A percentile compares a stretch with the other conserved stretches of the same genome.
These are phyloP conservation scores for Molossus alvarezi DNA, from an alignment of 2,797 vertebrate genomes.

Conservation along the genomic window DNA sequence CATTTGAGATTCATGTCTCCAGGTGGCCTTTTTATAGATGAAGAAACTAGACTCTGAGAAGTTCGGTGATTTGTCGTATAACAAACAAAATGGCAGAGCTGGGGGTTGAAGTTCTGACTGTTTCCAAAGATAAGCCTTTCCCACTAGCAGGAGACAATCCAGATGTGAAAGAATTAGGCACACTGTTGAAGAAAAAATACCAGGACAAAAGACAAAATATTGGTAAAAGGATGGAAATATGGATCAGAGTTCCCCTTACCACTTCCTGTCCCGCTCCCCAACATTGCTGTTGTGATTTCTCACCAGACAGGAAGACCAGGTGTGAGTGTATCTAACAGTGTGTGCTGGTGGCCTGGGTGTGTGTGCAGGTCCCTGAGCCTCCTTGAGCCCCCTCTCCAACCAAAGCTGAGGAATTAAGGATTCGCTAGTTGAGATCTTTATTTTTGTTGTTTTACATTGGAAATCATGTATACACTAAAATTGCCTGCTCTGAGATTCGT, in stretches of 20 bases:
- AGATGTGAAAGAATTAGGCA: background rate
- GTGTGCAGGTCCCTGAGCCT: background rate
- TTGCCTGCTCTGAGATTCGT: background rate
- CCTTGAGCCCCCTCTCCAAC: background rate
- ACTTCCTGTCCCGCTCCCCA: accelerated
- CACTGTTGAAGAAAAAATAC: background rate
- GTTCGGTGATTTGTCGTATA: slow-evolving; percentile 2
- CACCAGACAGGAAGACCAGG: background rate
- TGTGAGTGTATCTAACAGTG: background rate
- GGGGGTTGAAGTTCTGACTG: background rate
- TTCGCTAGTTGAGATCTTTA: background rate
- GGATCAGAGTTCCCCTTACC: background rate
- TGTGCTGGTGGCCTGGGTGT: background rate
- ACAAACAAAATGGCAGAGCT: background rate
- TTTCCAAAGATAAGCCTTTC: background rate
- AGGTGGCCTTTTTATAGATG: background rate
- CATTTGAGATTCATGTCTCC: background rate
- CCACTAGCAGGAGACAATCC: background rate
- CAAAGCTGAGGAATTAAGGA: background rate
- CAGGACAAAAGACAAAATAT: background rate
- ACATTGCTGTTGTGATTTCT: background rate
- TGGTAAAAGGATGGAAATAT: background rate
- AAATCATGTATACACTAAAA: background rate
- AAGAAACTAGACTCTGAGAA: background rate
- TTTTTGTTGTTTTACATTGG: background rate